phyloP scores from a whole-genome alignment of 2,888 invertebrate species.

The Stegana nigrithorax region DNA sequence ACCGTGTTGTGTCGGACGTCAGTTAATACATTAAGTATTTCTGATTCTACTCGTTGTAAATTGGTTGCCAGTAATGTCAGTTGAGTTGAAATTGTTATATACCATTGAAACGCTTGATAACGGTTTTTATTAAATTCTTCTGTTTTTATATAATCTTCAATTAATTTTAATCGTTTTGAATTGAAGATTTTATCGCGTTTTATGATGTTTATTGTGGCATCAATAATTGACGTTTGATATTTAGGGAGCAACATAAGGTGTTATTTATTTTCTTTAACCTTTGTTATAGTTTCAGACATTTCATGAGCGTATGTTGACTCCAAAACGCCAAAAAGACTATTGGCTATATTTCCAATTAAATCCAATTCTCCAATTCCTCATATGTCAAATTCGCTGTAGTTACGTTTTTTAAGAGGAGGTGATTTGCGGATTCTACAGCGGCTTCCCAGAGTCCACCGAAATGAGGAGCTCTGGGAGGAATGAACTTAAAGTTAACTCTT shows the following conservation, averaged over 20 bases:
- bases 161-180: background rate
- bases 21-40: background rate
- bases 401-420: constrained; percentile 41
- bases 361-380: too few relatives aligned
- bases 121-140: background rate
- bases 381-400: constrained; percentile 26
- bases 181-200: background rate
- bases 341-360: constrained; percentile 23
- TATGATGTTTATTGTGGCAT: constrained; percentile 30
- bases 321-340: constrained; percentile 28
- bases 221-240: constrained; percentile 31
- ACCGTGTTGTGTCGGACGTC: background rate
- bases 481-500: too few relatives aligned
- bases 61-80: background rate
- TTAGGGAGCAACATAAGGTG: constrained; percentile 17
- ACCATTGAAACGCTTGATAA: background rate
- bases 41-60: background rate
- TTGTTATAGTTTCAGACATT: constrained; percentile 27
- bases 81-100: background rate
- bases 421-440: constrained; percentile 25
- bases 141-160: background rate
- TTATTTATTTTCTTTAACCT: constrained; percentile 23
- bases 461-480: too few relatives aligned
- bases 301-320: constrained; percentile 28
- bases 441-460: too few relatives aligned